Evolutionary conservation across 2,888 invertebrate species (phyloP).

Genomic region (Euproctis similis): DNA sequence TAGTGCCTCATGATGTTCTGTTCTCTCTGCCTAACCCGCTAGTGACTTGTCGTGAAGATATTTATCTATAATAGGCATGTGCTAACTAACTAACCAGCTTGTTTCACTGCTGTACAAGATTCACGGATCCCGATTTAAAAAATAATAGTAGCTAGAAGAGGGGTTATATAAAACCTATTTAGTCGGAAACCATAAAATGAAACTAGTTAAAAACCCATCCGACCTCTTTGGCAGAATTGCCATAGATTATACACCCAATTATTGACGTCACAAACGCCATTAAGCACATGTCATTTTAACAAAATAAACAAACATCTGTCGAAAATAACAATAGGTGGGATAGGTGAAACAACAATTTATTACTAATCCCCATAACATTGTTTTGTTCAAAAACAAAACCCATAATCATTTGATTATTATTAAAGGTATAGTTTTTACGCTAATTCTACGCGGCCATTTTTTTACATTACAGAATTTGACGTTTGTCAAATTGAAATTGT

Average conservation of each 20-base stretch:
- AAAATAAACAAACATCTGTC: slow-evolving; percentile 63
- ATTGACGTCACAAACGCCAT: slow-evolving; percentile 10
- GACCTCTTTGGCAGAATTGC: slow-evolving; percentile 9
- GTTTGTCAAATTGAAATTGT: slow-evolving; percentile 15
- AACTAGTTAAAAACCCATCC: slow-evolving; percentile 8
- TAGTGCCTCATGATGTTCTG: no score
- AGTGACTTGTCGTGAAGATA: no score
- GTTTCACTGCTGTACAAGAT: no score
- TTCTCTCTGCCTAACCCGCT: no score
- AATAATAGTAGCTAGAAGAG: no score
- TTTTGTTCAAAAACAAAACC: slow-evolving; percentile 57
- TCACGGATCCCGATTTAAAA: no score
- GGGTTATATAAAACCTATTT: no score
- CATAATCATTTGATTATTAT: slow-evolving; percentile 72
- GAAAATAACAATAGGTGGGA: no score
- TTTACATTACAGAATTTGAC: slow-evolving; percentile 27
- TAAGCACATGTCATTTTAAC: slow-evolving; percentile 49
- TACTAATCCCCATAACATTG: slow-evolving; percentile 71
- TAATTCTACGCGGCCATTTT: slow-evolving; percentile 48
- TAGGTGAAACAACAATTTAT: slow-evolving; percentile 66
- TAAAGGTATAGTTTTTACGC: slow-evolving; percentile 71
- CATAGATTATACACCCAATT: slow-evolving; percentile 23
- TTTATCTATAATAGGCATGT: no score
- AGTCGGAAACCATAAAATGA: slow-evolving; percentile 1
- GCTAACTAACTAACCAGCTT: no score